phyloP scores from a whole-genome alignment of 1,140 invertebrate species.

The Mylabris phalerata region DNA sequence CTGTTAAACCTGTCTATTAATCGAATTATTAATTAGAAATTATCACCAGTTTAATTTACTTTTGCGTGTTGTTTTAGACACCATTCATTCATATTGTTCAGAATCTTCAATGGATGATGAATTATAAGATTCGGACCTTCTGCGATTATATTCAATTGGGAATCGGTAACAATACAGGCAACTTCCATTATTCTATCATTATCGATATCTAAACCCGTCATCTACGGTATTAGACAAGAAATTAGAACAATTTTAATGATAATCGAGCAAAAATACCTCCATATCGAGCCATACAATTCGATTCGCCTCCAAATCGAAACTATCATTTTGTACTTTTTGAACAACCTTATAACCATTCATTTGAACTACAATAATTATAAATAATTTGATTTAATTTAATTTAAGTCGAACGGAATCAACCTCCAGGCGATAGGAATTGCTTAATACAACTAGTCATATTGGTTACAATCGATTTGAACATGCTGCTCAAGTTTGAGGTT shows the following conservation, averaged over 20 bases:
- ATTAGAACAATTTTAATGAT: not conserved
- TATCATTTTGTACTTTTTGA: not conserved
- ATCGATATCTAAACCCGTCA: constrained; percentile 58
- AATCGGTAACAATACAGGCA: constrained; percentile 81
- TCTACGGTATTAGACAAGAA: constrained; percentile 24
- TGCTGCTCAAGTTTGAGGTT: too few species aligned
- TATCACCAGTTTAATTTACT: constrained; percentile 40
- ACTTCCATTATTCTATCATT: constrained; percentile 81
- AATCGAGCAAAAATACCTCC: constrained; percentile 30
- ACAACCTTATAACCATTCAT: not conserved
- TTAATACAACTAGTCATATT: too few species aligned
- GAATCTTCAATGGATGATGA: constrained; percentile 64
- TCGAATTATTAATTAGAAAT: not conserved
- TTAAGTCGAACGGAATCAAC: not conserved
- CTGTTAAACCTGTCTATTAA: constrained; percentile 68
- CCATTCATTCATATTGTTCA: constrained; percentile 80
- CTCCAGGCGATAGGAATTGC: not conserved
- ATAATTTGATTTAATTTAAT: too few species aligned
- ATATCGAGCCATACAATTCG: constrained; percentile 40
- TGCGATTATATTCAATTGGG: constrained; percentile 68
- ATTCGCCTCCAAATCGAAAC: constrained; percentile 32
- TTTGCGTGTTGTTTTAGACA: constrained; percentile 68
- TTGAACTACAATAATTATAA: not conserved
- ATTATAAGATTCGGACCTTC: constrained; percentile 75
- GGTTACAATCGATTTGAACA: too few species aligned